Percentiles rank a stretch among this genome's conserved stretches.
Conservation (phyloP, 2,888 invertebrate species). For the Oligia fasciuncula region DNA sequence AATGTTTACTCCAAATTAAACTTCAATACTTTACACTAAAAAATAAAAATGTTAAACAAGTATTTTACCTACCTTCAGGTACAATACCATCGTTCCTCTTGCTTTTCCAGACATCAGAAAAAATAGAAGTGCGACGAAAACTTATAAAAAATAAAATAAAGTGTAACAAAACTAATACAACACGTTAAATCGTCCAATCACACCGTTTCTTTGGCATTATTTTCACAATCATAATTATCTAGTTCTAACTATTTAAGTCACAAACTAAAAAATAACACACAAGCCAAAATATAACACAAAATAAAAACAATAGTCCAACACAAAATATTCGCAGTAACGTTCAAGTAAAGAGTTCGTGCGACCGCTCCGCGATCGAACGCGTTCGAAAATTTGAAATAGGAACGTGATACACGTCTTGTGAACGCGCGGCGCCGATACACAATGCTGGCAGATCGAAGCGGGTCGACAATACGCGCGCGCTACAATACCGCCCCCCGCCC, state of each 20-base stretch:
- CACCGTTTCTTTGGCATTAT: slow-evolving; percentile 86
- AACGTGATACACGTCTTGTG: slow-evolving; percentile 81
- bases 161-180: slow-evolving; percentile 76
- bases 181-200: slow-evolving; percentile 83
- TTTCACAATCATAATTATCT: slow-evolving; percentile 70
- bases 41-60: slow-evolving; percentile 1
- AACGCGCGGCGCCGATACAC: slow-evolving; percentile 84
- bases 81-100: slow-evolving; percentile 88
- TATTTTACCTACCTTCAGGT: slow-evolving; percentile 86
- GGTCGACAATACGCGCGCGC: slow-evolving; percentile 89
- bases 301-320: slow-evolving; percentile 78
- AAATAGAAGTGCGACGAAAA: slow-evolving; percentile 72
- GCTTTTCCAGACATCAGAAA: slow-evolving; percentile 85
- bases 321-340: slow-evolving; percentile 75
- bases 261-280: slow-evolving; percentile 67
- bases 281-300: slow-evolving; percentile 73
- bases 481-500: slow-evolving; percentile 88
- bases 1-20: not conserved
- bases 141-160: slow-evolving; percentile 72
- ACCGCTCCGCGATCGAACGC: slow-evolving; percentile 81
- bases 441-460: slow-evolving; percentile 90
- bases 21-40: not conserved
- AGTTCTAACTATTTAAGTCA: slow-evolving; percentile 74
- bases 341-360: slow-evolving; percentile 74
- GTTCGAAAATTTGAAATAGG: slow-evolving; percentile 71